Conservation (phyloP, 2,888 invertebrate genomes). For the Quadroppia sp. region DNA sequence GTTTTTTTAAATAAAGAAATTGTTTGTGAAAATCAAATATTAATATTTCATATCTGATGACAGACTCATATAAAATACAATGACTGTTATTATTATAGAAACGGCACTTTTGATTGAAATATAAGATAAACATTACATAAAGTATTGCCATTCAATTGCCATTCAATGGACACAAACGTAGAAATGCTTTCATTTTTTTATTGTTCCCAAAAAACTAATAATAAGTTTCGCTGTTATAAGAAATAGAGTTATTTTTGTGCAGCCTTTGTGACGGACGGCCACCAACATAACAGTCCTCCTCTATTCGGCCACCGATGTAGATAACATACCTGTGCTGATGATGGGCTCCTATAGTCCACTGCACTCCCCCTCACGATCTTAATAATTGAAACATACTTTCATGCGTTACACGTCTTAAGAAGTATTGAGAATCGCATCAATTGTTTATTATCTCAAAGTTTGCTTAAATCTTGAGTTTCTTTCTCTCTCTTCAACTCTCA, state of each 20-base stretch:
- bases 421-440: too few relatives aligned
- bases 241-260: conserved; percentile 26
- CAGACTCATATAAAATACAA: not conserved
- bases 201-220: conserved; percentile 1
- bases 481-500: not conserved
- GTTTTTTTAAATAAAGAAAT: too few relatives aligned
- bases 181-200: not conserved
- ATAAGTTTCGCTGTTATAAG: not conserved
- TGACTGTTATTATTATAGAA: not conserved
- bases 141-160: not conserved
- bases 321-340: not conserved
- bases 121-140: conserved; percentile 6
- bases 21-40: too few relatives aligned
- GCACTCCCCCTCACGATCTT: conserved; percentile 25
- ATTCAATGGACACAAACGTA: conserved; percentile 1
- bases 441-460: not conserved
- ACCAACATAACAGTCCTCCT: not conserved
- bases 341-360: not conserved
- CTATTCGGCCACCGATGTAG: conserved; percentile 4
- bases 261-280: not conserved
- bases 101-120: not conserved
- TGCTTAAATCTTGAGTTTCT: not conserved
- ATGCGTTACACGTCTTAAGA: not conserved
- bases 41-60: conserved; percentile 6
- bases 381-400: conserved; percentile 18